Percentiles rank a stretch among this genome's conserved stretches.
phyloP scores from a whole-genome alignment of 2,113 vertebrate species.

The Okapia johnstoni region DNA sequence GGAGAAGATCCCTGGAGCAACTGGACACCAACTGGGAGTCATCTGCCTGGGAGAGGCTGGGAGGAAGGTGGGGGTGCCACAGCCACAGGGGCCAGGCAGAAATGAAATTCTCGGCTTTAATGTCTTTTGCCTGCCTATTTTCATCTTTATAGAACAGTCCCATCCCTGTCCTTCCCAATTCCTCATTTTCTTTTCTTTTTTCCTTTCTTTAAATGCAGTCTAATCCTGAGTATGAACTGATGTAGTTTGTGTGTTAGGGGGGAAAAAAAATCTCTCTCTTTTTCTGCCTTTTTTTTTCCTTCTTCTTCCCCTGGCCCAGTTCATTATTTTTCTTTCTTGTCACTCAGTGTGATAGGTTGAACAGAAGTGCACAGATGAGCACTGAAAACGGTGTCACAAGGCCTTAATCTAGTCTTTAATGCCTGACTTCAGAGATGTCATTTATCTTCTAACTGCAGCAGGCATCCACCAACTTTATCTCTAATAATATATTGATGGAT shows the following conservation, averaged over 20 bases:
- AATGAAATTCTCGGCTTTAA: slow-evolving; percentile 69
- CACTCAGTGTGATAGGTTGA: slow-evolving; percentile 99
- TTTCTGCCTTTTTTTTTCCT: slow-evolving; percentile 83
- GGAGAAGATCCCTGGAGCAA: slow-evolving; percentile 63
- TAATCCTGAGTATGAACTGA: slow-evolving; percentile 88
- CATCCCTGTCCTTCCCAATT: slow-evolving; percentile 75
- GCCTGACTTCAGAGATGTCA: slow-evolving; percentile 99
- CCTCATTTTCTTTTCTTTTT: slow-evolving; percentile 71
- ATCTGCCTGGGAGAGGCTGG: slow-evolving; percentile 26
- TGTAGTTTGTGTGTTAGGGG: slow-evolving; percentile 84
- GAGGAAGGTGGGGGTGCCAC: slow-evolving; percentile 36
- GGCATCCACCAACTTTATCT: slow-evolving; percentile 99
- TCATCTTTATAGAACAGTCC: slow-evolving; percentile 79
- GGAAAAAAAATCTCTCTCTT: slow-evolving; percentile 85
- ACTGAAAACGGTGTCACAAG: slow-evolving; percentile 99
- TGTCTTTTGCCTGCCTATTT: slow-evolving; percentile 74
- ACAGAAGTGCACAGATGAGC: slow-evolving; percentile 99
- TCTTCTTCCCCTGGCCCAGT: slow-evolving; percentile 96
- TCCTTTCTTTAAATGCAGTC: slow-evolving; percentile 84
- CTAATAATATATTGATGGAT: slow-evolving; percentile 99
- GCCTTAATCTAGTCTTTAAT: slow-evolving; percentile 99
- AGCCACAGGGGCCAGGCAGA: slow-evolving; percentile 53
- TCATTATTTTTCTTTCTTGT: slow-evolving; percentile 99
- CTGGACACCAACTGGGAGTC: slow-evolving; percentile 73
- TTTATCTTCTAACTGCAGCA: slow-evolving; percentile 99